These are phyloP conservation scores for Epinotia brunnichana DNA, from an alignment of 2,888 invertebrate species.

Conservation along the genomic window DNA sequence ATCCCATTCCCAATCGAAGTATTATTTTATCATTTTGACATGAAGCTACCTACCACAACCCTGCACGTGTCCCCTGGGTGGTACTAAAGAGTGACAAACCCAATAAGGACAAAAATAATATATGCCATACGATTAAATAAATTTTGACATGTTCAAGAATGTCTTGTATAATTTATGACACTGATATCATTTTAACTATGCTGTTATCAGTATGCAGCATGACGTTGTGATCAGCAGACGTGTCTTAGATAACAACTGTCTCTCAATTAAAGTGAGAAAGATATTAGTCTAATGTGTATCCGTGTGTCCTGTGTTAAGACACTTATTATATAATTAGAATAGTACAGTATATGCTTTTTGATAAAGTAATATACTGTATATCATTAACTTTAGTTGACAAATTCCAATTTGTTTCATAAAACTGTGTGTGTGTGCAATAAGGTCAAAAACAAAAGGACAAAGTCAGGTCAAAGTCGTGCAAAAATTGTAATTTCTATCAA, in stretches of 20 bases:
- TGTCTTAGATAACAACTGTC: constrained; percentile 14
- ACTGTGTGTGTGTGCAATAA: too few species aligned
- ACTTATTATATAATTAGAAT: neutral
- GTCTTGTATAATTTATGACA: constrained; percentile 6
- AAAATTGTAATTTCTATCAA: neutral
- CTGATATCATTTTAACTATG: constrained; percentile 33
- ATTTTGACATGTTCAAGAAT: constrained; percentile 2
- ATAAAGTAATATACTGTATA: too few species aligned
- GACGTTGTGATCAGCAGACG: constrained; percentile 43
- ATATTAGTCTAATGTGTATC: constrained; percentile 21
- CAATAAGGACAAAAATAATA: too few species aligned
- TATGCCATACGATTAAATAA: too few species aligned
- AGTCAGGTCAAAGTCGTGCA: neutral
- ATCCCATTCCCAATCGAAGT: too few species aligned
- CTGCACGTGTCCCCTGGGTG: too few species aligned
- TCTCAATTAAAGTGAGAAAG: constrained; percentile 13
- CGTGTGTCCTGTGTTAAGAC: neutral
- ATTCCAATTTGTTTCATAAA: too few species aligned
- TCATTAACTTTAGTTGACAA: too few species aligned
- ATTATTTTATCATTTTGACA: too few species aligned
- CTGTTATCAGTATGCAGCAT: constrained; percentile 51
- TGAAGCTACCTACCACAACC: too few species aligned
- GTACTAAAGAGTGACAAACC: too few species aligned
- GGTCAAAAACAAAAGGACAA: too few species aligned
- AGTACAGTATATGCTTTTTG: neutral